These are phyloP conservation scores for Apeira syringaria DNA, from an alignment of 2,888 invertebrate genomes.

Conservation along the genomic window DNA sequence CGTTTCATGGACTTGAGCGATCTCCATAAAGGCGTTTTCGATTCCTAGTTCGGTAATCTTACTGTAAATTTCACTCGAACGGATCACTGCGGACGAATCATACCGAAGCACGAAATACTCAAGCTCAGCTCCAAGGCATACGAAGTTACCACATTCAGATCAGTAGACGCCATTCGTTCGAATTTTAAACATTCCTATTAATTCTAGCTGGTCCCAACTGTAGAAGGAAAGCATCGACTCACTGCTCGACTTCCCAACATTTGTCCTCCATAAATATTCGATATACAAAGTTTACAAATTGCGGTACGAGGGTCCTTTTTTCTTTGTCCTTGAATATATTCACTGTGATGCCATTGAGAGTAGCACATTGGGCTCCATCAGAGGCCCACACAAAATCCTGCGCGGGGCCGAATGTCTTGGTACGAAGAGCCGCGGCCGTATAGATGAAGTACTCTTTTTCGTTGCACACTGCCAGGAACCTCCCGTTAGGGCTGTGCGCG, in stretches of 20 bases:
- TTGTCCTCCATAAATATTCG: conserved; percentile 7
- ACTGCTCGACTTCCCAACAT: conserved; percentile 1
- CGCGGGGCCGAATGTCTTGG: conserved; percentile 3
- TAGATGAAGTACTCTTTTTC: conserved; percentile 99
- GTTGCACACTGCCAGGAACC: conserved; percentile 95
- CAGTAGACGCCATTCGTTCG: conserved; percentile 3
- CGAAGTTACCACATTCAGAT: conserved; percentile 2
- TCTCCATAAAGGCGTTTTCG: not conserved
- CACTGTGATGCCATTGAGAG: not conserved
- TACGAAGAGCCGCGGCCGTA: conserved; percentile 95
- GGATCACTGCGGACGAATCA: not conserved
- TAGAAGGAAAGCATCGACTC: conserved; percentile 2
- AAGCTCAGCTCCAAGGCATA: conserved; percentile 1
- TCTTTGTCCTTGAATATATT: conserved; percentile 3
- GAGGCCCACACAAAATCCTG: conserved; percentile 4
- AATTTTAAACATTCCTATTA: too few species aligned
- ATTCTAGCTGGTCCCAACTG: conserved; percentile 10
- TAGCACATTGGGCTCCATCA: conserved; percentile 1
- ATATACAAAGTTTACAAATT: not conserved
- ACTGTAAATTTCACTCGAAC: not conserved
- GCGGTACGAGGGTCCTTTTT: not conserved
- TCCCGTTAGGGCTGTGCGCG: conserved; percentile 96
- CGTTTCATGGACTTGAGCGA: not conserved
- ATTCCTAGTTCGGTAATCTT: not conserved
- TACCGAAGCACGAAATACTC: conserved; percentile 3